Evolutionary conservation across 1,140 invertebrate species (phyloP), one percentile per base, ranked within the genome.

Genomic region (Watersipora subatra): DNA sequence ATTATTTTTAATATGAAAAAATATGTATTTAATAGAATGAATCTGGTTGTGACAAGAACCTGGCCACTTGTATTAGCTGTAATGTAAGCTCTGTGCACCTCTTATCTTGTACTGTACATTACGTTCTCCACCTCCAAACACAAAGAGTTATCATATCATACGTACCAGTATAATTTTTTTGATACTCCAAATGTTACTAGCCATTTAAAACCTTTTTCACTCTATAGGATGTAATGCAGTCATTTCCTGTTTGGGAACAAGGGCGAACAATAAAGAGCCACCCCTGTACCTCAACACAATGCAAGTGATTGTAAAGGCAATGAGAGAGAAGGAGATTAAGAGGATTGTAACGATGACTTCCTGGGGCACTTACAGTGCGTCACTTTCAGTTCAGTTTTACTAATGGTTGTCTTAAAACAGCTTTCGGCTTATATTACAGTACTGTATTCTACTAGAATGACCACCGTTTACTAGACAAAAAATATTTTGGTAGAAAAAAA

Each of bases 211-310:
- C n/a, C n/a, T n/a, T n/a, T n/a, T 61, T 24, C 66, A 68, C 22
- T 66, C 75, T 20, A 62, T 34, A 19, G 69, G 66, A 27, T 64
- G 66, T 29, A 70, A 74, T 28, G 71, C 69, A 24, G 70, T 75
- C n/a, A 62, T 75, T 20, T 75, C 74, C 15, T 71, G 69, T 61
- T 64, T 75, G 1, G 74, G 74, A 22, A n/a, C 66, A 2, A 30
- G 68, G 15, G 46, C 64, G 20, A 64, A 64, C 1, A 55, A 29
- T 57, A 69, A 68, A 12, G 34, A n/a, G 7, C 7, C 34, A 29
- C 71, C 68, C n/a, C 70, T 75, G 17, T 75, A 75, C 57, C 63
- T 68, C 2, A 68, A 72, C 2, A 71, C 74, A 1, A 70, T 68
- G 46, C 70, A 72, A 59, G 63, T 70, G 12, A 73, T 75, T 26